phyloP scores from a whole-genome alignment of 2,113 vertebrate species.

The Chionodraco myersi region DNA sequence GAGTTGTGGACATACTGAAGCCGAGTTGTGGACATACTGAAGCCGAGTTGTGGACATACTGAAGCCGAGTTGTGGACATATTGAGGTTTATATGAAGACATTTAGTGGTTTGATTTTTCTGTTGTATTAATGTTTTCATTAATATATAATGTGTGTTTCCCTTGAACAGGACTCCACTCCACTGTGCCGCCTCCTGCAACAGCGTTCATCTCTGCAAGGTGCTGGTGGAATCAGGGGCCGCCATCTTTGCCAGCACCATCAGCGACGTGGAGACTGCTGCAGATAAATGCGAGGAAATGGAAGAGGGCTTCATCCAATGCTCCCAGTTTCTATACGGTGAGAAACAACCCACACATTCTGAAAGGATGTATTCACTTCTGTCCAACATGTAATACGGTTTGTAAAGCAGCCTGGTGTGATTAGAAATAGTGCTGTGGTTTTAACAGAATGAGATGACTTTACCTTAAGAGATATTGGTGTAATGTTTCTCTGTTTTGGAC shows the following conservation, averaged over 20 bases:
- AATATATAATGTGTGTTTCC: not conserved
- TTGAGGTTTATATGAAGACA: too few relatives aligned
- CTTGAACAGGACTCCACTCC: conserved; percentile 92
- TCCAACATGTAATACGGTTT: not conserved
- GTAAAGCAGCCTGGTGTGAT: not conserved
- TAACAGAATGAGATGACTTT: not conserved
- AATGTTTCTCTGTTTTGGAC: not conserved
- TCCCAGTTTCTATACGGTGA: conserved; percentile 96
- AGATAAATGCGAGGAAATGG: conserved; percentile 98
- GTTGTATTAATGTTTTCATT: not conserved
- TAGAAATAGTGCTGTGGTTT: not conserved
- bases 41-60: too few relatives aligned
- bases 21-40: too few relatives aligned
- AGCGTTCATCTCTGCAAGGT: conserved; percentile 97
- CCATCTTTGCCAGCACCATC: conserved; percentile 97
- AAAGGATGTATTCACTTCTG: not conserved
- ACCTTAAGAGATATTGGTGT: not conserved
- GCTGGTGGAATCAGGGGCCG: conserved; percentile 96
- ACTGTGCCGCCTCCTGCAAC: conserved; percentile 98
- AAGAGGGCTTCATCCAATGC: conserved; percentile 96
- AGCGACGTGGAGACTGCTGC: conserved; percentile 97
- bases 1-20: too few relatives aligned
- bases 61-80: too few relatives aligned
- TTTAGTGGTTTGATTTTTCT: not conserved
- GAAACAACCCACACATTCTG: not conserved